Base-by-base conservation (phyloP, 2,797 vertebrate species). In the Urocyon cinereoargenteus region DNA sequence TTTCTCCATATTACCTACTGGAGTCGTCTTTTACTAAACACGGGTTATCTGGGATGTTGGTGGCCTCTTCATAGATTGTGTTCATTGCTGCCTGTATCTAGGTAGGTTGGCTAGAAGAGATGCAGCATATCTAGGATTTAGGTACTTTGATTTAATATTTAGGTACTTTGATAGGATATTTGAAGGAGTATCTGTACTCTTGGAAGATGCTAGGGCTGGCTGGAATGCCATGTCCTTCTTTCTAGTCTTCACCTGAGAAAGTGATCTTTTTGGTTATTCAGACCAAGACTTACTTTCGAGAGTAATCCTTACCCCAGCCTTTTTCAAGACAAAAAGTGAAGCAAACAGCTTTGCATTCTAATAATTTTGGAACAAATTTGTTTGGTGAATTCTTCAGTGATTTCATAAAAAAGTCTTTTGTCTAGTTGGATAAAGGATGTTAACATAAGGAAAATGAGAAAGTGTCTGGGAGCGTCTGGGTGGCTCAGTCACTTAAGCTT, bases 401-500 rank as follows among this genome's bases (percentile, higher is more conserved):
- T 86, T 28, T 86, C 82, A 73, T 19, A 10, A 45, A 75, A 55
- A 89, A 72, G 45, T 59, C 28, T 86, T 24, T 90, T 72, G 36
- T 86, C 7, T 90, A 55, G 18, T 51, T 87, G 34, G 87, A 57
- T 24, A 83, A 96, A 93, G 40, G 31, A 79, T 6, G 19, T 61
- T 90, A 86, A 89, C 21, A 12, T 92, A 82, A 86, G n/a, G n/a
- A 90, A 90, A 90, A 31, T 66, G 34, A 93, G 66, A 45, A 79
- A 72, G n/a, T 81, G 21, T 96, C 49, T 75, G 53, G 40, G 40
- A 8, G 40, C 40, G 0, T 45, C 40, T 45, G 40, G 40, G 40
- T 45, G 40, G 40, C 40, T 45, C 40, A 45, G 40, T 45, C 40
- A 45, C 40, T 45, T 45, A 7, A 45, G 40, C 40, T 45, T 45